Evolutionary conservation across 2,888 invertebrate genomes (phyloP).

Genomic region (Muschampia plurimacula): DNA sequence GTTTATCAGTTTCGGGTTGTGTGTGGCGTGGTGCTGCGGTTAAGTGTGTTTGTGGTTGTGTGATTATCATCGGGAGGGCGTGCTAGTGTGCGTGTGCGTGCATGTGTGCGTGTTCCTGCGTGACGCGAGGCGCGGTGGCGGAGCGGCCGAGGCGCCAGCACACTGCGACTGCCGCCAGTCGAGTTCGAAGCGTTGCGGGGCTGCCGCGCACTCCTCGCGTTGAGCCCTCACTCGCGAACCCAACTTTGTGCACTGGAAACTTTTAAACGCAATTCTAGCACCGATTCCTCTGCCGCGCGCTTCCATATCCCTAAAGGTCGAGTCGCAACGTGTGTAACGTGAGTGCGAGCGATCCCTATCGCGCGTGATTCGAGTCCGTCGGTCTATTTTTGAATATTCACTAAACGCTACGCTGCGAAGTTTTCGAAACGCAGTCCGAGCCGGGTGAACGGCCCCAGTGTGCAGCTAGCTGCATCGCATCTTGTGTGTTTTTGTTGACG

Average conservation of each 20-base stretch:
- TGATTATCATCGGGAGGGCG: slow-evolving; percentile 31
- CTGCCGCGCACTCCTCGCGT: slow-evolving; percentile 71
- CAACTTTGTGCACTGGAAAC: slow-evolving; percentile 84
- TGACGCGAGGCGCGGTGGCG: slow-evolving; percentile 68
- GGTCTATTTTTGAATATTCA: slow-evolving; percentile 85
- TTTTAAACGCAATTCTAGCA: slow-evolving; percentile 75
- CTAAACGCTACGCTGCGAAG: slow-evolving; percentile 80
- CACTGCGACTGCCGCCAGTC: slow-evolving; percentile 63
- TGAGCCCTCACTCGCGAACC: slow-evolving; percentile 74
- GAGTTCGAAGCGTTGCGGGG: slow-evolving; percentile 75
- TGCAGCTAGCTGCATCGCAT: slow-evolving; percentile 79
- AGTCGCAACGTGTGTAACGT: slow-evolving; percentile 57
- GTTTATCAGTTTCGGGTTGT: slow-evolving; percentile 75
- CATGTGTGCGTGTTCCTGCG: slow-evolving; percentile 73
- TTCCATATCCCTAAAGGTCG: slow-evolving; percentile 58
- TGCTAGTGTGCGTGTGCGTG: slow-evolving; percentile 46
- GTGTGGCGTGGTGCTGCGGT: slow-evolving; percentile 51
- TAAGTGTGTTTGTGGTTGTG: slow-evolving; percentile 50
- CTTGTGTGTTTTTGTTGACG: slow-evolving; percentile 82
- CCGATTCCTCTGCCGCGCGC: slow-evolving; percentile 61
- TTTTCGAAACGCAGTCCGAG: slow-evolving; percentile 84
- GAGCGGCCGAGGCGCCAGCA: slow-evolving; percentile 52
- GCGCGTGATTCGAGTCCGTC: slow-evolving; percentile 71
- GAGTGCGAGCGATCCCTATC: slow-evolving; percentile 64
- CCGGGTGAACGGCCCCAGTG: slow-evolving; percentile 83